Evolutionary conservation across 1,140 invertebrate species (phyloP), one percentile per base, ranked within the genome.

Genomic region (Periplaneta americana): DNA sequence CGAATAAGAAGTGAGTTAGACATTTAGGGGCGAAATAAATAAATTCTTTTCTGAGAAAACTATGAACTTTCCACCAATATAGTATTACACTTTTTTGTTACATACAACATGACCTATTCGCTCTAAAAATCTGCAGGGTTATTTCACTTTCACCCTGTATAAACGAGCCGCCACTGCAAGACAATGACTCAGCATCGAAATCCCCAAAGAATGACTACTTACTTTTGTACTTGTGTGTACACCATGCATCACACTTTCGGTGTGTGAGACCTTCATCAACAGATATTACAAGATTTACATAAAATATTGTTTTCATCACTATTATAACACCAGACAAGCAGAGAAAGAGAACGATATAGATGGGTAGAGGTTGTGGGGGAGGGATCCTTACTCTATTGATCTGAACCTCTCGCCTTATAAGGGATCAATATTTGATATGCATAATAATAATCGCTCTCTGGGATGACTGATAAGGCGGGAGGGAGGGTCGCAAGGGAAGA

Each of bases 231-330:
- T n/a, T n/a, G 22, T 5, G 22, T 66, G 48, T 66, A 66, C 48
- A 28, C 13, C 48, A 22, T 66, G 48, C 48, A n/a, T 66, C 48
- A 66, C 48, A 28, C 48, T 66, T 66, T 22, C 48, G 28, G 1
- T 66, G 48, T 15, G 35, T 76, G 36, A 28, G 76, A 6, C 18
- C 34, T 77, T 81, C 81, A 77, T 81, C 76, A 81, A 78, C 39
- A 78, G 81, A 81, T 81, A 81, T 81, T 81, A 81, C 81, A 81
- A 81, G 75, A 81, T 81, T 81, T 81, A 77, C 81, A 81, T 81
- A 81, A 81, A 81, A 81, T 81, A 77, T 80, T 81, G 78, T 81
- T 81, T 81, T 48, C 81, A 77, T 78, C 81, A 34, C 81, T 36
- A n/a, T 34, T 76, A 76, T 81, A 77, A 78, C 34, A 31, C 37